Evolutionary conservation across 2,113 vertebrate species (phyloP), one percentile per base, ranked within the genome.

Genomic region (Hucho hucho): DNA sequence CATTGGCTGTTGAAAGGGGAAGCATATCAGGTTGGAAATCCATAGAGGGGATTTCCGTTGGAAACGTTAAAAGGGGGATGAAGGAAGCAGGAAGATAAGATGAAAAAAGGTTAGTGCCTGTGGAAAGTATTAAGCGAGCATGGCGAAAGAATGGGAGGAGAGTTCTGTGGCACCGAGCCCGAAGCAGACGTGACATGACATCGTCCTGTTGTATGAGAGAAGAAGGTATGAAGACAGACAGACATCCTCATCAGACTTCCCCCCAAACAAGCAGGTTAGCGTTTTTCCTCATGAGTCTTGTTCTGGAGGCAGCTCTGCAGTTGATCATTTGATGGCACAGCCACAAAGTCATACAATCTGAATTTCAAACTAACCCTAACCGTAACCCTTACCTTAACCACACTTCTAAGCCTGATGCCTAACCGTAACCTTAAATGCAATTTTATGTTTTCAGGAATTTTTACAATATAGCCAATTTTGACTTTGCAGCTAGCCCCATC

Each of bases 41-140:
- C 29, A 29, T 29, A 65, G 37, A 70, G 58, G 58, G 53, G 29
- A 59, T 22, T 65, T 75, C 69, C 47, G 56, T 72, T 63, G 69
- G 58, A 37, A 71, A 72, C 58, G 66, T 68, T n/a, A 69, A 59
- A 70, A 43, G 71, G 78, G 63, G 43, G 68, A 56, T 73, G 65
- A 18, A 71, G 64, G 28, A 75, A 70, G 69, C 79, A 81, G 72
- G 68, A 75, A 73, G 75, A 76, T 69, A 72, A 67, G 75, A 81
- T 64, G 64, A 32, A 72, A 70, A 74, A 81, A n/a, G 16, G 11
- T 46, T 53, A 20, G 47, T 58, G 65, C 16, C 46, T 72, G 56
- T 78, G 65, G 76, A 72, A 78, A 78, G 75, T 71, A 22, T 53
- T 69, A 78, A 75, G 76, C 73, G 64, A 49, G 69, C 73, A 28